A percentile compares a stretch with the other conserved stretches of the same genome.
Conservation (phyloP, 2,113 vertebrate genomes). For the Paradoxurus hermaphroditus region DNA sequence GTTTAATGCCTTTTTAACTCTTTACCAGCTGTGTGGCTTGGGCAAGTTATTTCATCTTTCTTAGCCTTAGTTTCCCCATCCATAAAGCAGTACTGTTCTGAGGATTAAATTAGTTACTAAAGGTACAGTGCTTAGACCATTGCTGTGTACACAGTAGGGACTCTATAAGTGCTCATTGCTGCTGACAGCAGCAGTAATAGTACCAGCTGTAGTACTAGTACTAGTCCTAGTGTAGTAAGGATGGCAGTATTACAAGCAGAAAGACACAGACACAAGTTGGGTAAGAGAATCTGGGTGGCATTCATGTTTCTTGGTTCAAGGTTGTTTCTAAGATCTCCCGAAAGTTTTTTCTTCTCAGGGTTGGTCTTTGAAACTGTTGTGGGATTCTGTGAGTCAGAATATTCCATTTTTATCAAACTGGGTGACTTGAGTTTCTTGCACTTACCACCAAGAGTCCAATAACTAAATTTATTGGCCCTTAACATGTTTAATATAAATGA, state of each 20-base stretch:
- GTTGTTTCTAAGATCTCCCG: neutral
- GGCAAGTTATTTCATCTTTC: neutral
- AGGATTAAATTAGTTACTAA: neutral
- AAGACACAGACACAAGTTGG: neutral
- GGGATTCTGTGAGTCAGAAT: neutral
- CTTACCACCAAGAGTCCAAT: neutral
- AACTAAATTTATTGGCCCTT: neutral
- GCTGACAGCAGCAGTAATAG: neutral
- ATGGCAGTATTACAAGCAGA: rapidly evolving
- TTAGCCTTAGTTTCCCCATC: neutral
- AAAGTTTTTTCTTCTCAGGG: neutral
- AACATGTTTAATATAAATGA: neutral
- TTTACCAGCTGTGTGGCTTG: neutral
- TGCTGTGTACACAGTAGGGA: no score
- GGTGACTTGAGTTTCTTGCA: neutral
- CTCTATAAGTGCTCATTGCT: neutral
- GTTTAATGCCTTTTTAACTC: neutral
- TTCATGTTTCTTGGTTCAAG: neutral
- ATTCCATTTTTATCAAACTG: neutral
- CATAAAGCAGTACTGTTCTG: neutral
- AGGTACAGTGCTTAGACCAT: neutral
- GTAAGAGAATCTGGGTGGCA: neutral
- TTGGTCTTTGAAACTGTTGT: neutral
- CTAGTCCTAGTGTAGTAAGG: neutral
- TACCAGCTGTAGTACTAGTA: no score